Base-by-base conservation (phyloP, 2,888 invertebrate species). In the Epirrhoe tristata region DNA sequence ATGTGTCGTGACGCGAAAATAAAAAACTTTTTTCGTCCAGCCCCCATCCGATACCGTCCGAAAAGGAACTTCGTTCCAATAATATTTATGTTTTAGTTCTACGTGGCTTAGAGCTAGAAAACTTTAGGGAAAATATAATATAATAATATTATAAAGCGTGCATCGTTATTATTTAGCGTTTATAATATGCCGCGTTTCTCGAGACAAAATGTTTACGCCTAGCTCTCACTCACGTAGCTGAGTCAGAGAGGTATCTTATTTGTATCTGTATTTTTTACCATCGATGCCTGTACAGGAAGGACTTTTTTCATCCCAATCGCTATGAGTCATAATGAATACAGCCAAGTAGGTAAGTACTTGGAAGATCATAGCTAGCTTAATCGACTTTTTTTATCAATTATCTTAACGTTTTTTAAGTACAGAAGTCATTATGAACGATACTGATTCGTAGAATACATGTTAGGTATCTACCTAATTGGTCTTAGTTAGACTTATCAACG, bases 221-320 rank as follows among this genome's bases (percentile, higher is more conserved):
- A 51, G 48, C 63, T 59, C 66, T 71, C 72, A 74, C 66, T 71
- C 72, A 74, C 73, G 74, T 72, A 59, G 63, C 72, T 82, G 81
- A 82, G 67, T 79, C 82, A 82, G 65, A 69, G 72, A 75, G 71
- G 74, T 74, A 74, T 74, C 73, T 67, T 52, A 63, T 64, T 60
- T 66, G 72, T 76, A 73, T 58, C 74, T 73, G 73, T 67, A 53
- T 48, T 72, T 70, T 68, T 67, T 61, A 69, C 58, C 54, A 69
- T 63, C 39, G 61, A 64, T 60, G 60, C 52, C 67, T 16, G 69
- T 66, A 63, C 3, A 73, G 71, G 69, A 68, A 73, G 58, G 55
- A 62, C 58, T 70, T 71, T 73, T 71, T 71, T 62, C 64, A 69
- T 62, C 55, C 54, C 46, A 50, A 60, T 64, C 31, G 50, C 12